Percentiles rank a stretch among this genome's conserved stretches.
Conservation (phyloP, 1,140 invertebrate genomes). For the Phymorhynchus buccinoides region DNA sequence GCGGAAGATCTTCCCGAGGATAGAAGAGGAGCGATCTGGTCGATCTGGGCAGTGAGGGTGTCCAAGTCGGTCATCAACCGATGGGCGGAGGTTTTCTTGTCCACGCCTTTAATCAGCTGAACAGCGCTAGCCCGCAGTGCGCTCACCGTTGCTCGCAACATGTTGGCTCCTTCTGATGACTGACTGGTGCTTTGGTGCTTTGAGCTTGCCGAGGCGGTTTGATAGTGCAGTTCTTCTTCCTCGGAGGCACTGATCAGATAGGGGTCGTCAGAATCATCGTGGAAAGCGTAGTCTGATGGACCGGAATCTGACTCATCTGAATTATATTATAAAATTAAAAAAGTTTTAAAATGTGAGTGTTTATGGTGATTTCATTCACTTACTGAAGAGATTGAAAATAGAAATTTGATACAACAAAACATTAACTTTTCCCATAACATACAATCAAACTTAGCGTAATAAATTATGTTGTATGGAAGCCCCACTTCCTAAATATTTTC, state of each 20-base stretch:
- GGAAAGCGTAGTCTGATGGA: background rate
- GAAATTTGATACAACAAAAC: too few species aligned
- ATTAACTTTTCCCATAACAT: too few species aligned
- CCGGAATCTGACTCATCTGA: background rate
- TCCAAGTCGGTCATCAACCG: background rate
- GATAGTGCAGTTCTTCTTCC: background rate
- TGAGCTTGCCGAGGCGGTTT: background rate
- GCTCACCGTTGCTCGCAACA: slow-evolving; percentile 21
- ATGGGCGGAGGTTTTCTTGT: background rate
- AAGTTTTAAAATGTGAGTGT: too few species aligned
- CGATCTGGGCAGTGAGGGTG: slow-evolving; percentile 10
- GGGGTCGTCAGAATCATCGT: background rate
- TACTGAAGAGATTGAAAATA: too few species aligned
- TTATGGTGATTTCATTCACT: too few species aligned
- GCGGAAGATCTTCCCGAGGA: background rate
- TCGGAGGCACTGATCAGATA: background rate
- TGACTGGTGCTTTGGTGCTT: background rate
- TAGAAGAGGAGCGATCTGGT: background rate
- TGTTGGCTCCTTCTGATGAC: background rate
- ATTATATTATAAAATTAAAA: too few species aligned
- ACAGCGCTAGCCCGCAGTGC: background rate
- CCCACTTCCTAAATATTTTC: too few species aligned
- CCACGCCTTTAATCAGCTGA: background rate
- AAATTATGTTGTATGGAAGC: too few species aligned
- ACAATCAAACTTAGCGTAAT: too few species aligned